Conservation (phyloP, 1,140 invertebrate genomes). For the Melanaphis sacchari region DNA sequence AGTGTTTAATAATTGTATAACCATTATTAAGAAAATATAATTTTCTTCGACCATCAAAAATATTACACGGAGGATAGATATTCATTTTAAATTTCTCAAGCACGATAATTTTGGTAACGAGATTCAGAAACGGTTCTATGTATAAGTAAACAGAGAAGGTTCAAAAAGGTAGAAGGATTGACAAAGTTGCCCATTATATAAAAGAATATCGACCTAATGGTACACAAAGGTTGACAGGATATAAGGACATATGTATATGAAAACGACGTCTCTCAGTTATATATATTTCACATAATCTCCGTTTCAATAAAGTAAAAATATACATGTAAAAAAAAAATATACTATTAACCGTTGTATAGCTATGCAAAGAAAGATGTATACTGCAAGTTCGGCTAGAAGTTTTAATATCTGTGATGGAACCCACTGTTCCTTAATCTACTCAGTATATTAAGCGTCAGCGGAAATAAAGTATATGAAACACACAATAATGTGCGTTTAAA, state of each 20-base stretch:
- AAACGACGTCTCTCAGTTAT: background rate
- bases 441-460: background rate
- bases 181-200: slow-evolving; percentile 19
- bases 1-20: background rate
- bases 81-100: background rate
- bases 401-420: background rate
- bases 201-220: slow-evolving; percentile 15
- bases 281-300: background rate
- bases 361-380: background rate
- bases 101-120: background rate
- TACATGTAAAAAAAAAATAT: background rate
- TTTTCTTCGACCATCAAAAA: background rate
- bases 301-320: background rate
- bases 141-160: slow-evolving; percentile 18
- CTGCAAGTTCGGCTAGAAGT: background rate
- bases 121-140: slow-evolving; percentile 1
- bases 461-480: background rate
- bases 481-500: no score
- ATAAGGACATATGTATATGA: background rate
- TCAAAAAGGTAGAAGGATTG: background rate
- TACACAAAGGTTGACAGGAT: background rate
- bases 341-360: background rate
- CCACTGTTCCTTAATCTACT: background rate
- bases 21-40: background rate
- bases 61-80: background rate